phyloP scores from a whole-genome alignment of 2,113 vertebrate species.

The Bubo blakistoni region DNA sequence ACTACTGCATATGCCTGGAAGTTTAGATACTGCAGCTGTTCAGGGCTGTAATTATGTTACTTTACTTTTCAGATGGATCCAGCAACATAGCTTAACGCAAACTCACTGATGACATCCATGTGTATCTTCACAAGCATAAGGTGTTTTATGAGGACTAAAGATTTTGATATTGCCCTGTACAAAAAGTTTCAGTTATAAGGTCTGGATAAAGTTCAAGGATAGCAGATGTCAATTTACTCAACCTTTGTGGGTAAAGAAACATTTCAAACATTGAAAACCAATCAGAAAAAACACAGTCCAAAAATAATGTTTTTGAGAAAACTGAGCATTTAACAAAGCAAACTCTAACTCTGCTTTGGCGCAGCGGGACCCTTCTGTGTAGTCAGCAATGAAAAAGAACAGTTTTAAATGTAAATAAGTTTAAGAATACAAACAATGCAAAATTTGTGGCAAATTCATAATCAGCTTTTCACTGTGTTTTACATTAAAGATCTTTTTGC shows the following conservation, averaged over 20 bases:
- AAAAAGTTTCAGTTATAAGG: neutral
- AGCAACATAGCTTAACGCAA: neutral
- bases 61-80: neutral
- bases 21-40: neutral
- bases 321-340: neutral
- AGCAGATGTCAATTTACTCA: neutral
- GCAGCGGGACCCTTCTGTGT: neutral
- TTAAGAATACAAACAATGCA: neutral
- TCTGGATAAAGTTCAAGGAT: neutral
- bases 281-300: neutral
- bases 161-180: neutral
- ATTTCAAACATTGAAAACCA: neutral
- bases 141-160: neutral
- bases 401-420: slow-evolving; percentile 2
- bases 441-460: neutral
- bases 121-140: neutral
- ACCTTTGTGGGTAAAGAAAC: neutral
- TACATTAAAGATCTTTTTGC: neutral
- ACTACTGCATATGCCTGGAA: neutral
- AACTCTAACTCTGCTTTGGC: neutral
- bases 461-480: neutral
- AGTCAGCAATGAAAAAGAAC: neutral
- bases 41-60: neutral
- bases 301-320: neutral
- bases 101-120: neutral